Conservation (phyloP, 2,797 vertebrate species). For the Meriones psammophilus region DNA sequence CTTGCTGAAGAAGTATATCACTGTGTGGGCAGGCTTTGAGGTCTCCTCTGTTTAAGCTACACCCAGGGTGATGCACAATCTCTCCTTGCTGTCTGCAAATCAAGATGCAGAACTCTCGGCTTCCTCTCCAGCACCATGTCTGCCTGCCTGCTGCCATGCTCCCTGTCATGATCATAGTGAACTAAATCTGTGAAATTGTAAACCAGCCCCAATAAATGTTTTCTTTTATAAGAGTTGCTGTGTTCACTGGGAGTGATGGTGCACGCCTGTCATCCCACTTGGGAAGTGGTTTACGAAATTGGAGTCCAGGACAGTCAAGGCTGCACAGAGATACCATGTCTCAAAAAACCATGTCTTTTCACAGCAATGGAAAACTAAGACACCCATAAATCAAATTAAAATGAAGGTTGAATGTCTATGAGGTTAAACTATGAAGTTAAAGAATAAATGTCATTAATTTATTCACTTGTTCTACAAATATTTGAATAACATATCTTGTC, state of each 20-base stretch:
- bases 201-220: not conserved
- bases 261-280: too few species aligned
- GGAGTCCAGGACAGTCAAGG: too few species aligned
- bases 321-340: too few species aligned
- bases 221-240: not conserved
- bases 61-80: not conserved
- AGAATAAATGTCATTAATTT: not conserved
- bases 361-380: not conserved
- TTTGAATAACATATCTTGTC: constrained; percentile 43
- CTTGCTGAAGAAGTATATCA: not conserved
- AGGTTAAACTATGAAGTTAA: constrained; percentile 26
- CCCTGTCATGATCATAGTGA: not conserved
- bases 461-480: constrained; percentile 52
- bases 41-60: not conserved
- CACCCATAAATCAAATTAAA: constrained; percentile 18
- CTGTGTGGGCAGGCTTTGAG: not conserved
- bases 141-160: not conserved
- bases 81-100: not conserved
- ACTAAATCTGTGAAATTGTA: not conserved
- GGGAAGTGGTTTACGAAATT: too few species aligned
- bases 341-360: not conserved
- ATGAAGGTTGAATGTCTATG: constrained; percentile 13
- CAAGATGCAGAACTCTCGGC: not conserved
- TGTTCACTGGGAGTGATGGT: too few species aligned
- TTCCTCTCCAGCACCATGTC: not conserved